Percentiles rank a stretch among this genome's conserved stretches.
Evolutionary conservation across 2,113 vertebrate species (phyloP).

Genomic region (Myrmecobius fasciatus): DNA sequence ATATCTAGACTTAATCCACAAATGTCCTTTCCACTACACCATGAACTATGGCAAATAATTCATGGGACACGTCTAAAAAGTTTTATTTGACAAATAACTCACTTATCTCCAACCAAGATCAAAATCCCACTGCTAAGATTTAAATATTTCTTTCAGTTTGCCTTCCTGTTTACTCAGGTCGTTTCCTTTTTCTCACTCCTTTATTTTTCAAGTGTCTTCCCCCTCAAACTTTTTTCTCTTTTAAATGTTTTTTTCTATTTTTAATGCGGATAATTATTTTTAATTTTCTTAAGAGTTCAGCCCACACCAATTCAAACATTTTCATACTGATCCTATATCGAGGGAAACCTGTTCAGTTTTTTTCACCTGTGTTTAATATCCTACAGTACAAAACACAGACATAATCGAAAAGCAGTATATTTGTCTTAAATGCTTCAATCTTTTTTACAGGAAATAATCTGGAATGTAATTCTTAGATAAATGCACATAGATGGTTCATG

Average conservation of each 20-base stretch:
- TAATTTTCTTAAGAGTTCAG: background rate
- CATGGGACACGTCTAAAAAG: conserved; percentile 20
- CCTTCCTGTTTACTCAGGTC: conserved; percentile 12
- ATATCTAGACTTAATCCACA: background rate
- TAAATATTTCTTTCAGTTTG: background rate
- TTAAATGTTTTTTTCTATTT: background rate
- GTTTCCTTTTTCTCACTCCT: conserved; percentile 23
- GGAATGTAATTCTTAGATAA: background rate
- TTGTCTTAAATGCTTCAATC: background rate
- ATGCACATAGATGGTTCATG: background rate
- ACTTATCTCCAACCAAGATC: background rate
- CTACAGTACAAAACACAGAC: background rate
- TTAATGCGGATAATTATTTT: background rate
- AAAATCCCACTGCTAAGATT: background rate
- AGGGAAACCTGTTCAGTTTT: background rate
- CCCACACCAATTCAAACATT: background rate
- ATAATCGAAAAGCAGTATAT: background rate
- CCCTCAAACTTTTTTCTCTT: background rate
- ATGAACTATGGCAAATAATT: background rate
- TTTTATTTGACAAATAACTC: background rate
- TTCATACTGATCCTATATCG: background rate
- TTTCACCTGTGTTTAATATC: background rate
- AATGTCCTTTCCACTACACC: background rate
- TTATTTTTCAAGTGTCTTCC: background rate
- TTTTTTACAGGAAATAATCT: background rate